phyloP scores from a whole-genome alignment of 2,797 vertebrate species.

The Sebastes vulpes region DNA sequence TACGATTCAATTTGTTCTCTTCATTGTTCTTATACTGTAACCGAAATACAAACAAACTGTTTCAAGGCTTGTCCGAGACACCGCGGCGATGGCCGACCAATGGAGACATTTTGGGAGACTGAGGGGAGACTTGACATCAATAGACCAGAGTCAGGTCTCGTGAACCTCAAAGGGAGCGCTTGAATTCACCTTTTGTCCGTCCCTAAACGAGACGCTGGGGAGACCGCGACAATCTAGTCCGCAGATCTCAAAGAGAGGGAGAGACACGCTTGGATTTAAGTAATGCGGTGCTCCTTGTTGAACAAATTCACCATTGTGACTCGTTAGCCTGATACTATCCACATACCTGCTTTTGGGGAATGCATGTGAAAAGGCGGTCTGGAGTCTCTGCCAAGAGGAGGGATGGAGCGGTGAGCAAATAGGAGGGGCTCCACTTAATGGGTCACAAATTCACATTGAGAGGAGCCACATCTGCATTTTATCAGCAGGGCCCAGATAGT shows the following conservation, averaged over 20 bases:
- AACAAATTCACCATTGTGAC: conserved; percentile 86
- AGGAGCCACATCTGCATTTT: conserved; percentile 97
- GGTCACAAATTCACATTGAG: conserved; percentile 95
- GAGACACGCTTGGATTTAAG: conserved; percentile 82
- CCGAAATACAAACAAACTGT: not conserved
- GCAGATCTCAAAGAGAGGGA: conserved; percentile 79
- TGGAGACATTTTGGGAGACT: conserved; percentile 65
- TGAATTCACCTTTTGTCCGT: conserved; percentile 84
- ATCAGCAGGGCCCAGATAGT: conserved; percentile 97
- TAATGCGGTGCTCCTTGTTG: conserved; percentile 82
- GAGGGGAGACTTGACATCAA: conserved; percentile 71
- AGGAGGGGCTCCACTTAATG: conserved; percentile 80
- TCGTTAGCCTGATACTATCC: conserved; percentile 82
- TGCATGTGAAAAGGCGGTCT: conserved; percentile 76
- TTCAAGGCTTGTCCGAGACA: conserved; percentile 6
- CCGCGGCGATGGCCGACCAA: conserved; percentile 24
- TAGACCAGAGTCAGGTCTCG: conserved; percentile 69
- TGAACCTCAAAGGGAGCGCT: conserved; percentile 80
- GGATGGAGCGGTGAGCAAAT: conserved; percentile 73
- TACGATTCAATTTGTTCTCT: not conserved
- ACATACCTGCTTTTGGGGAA: conserved; percentile 84
- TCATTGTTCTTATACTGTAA: not conserved
- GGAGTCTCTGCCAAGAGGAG: conserved; percentile 73
- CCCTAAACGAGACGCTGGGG: conserved; percentile 81
- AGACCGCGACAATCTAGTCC: conserved; percentile 77